Evolutionary conservation across 2,888 invertebrate genomes (phyloP).

Genomic region (Leptopterna dolabrata): DNA sequence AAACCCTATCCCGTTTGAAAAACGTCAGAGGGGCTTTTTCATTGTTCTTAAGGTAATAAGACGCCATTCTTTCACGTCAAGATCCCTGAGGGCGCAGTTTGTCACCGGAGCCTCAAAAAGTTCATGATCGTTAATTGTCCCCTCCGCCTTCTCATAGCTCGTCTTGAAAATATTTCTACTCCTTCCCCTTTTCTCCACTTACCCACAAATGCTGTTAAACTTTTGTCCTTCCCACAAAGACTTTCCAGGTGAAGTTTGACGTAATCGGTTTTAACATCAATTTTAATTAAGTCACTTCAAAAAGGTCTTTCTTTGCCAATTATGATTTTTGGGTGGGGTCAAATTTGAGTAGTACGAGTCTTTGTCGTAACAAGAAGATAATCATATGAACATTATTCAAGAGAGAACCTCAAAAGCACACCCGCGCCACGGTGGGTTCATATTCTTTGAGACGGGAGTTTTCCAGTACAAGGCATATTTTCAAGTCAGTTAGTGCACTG

Average conservation of each 20-base stretch:
- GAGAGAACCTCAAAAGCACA: no score
- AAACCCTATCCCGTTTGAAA: not conserved
- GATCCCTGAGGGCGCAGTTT: not conserved
- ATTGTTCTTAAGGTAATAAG: not conserved
- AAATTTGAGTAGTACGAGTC: no score
- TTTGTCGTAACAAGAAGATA: no score
- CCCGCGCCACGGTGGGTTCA: no score
- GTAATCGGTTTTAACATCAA: not conserved
- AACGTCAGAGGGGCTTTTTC: not conserved
- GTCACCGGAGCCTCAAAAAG: not conserved
- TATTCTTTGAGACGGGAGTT: no score
- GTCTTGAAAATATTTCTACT: not conserved
- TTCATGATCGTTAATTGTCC: constrained; percentile 3
- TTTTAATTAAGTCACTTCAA: not conserved
- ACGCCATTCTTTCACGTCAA: not conserved
- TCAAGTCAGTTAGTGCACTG: no score
- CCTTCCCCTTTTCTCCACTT: not conserved
- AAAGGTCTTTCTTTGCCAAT: not conserved
- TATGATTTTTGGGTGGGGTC: not conserved
- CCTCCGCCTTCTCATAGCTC: not conserved
- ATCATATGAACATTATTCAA: no score
- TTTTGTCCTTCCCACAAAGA: not conserved
- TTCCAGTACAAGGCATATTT: no score
- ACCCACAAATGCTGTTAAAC: not conserved
- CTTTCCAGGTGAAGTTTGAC: not conserved